Percentiles rank a stretch among this genome's conserved stretches.
phyloP scores from a whole-genome alignment of 2,113 vertebrate species.

The Rhynchomys soricoides region DNA sequence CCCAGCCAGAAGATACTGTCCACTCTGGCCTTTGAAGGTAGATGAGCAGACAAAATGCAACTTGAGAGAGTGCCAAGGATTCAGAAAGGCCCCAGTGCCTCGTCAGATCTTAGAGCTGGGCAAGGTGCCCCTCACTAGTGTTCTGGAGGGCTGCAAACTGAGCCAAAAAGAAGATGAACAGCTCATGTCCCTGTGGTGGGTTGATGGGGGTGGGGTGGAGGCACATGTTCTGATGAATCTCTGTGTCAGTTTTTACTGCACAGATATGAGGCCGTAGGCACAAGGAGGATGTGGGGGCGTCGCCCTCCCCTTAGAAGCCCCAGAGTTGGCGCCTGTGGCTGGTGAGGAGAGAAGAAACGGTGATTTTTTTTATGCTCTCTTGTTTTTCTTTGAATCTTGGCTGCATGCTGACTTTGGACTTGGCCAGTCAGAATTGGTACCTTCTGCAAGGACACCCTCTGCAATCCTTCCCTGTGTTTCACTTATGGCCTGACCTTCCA shows the following conservation, averaged over 20 bases:
- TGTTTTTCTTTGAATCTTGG: neutral
- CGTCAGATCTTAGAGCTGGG: accelerated
- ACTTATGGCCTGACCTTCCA: neutral
- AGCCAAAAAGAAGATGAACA: slow-evolving; percentile 35
- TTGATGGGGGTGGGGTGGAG: neutral
- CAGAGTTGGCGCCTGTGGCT: neutral
- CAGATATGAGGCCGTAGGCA: neutral
- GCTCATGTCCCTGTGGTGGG: neutral
- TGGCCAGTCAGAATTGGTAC: neutral
- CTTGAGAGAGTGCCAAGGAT: neutral
- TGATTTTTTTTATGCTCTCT: neutral
- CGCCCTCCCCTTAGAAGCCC: neutral
- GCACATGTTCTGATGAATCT: slow-evolving; percentile 30
- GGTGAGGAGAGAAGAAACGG: neutral
- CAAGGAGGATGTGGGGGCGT: accelerated
- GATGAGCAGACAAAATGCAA: neutral
- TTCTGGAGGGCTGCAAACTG: neutral
- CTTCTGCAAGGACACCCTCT: neutral
- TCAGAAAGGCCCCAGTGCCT: accelerated
- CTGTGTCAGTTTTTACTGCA: neutral
- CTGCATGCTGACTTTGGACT: neutral
- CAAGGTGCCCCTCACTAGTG: slow-evolving; percentile 38
- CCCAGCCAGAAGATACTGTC: neutral
- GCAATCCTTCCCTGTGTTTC: accelerated
- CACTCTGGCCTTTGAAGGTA: neutral